Conservation (phyloP, 2,113 vertebrate species). For the Andinoacara biseriatus region DNA sequence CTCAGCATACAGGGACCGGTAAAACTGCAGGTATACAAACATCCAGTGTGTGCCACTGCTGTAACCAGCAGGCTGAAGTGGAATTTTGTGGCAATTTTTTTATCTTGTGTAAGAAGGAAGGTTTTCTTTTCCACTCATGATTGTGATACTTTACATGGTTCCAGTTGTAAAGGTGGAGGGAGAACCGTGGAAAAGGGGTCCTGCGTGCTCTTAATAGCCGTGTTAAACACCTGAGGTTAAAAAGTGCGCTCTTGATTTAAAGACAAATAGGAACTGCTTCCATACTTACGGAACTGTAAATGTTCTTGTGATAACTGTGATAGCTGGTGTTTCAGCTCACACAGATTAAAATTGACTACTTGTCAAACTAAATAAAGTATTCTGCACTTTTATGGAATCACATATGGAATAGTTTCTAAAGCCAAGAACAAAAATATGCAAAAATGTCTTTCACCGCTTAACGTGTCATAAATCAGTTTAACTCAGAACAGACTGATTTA, state of each 20-base stretch:
- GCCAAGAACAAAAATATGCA: background rate
- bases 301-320: background rate
- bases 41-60: background rate
- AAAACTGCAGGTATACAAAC: background rate
- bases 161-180: too few species aligned
- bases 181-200: background rate
- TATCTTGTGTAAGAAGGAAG: background rate
- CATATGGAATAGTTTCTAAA: background rate
- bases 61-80: background rate
- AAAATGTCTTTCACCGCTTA: background rate
- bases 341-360: background rate
- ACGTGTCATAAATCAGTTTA: background rate
- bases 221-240: background rate
- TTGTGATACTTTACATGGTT: too few species aligned
- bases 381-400: background rate
- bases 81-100: background rate
- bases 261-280: background rate
- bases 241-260: background rate
- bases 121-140: background rate
- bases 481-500: too few species aligned
- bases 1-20: background rate
- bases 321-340: background rate
- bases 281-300: background rate
- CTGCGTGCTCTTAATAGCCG: background rate
- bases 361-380: background rate